Evolutionary conservation across 2,797 vertebrate genomes (phyloP).

Genomic region (Aphelocoma californica): DNA sequence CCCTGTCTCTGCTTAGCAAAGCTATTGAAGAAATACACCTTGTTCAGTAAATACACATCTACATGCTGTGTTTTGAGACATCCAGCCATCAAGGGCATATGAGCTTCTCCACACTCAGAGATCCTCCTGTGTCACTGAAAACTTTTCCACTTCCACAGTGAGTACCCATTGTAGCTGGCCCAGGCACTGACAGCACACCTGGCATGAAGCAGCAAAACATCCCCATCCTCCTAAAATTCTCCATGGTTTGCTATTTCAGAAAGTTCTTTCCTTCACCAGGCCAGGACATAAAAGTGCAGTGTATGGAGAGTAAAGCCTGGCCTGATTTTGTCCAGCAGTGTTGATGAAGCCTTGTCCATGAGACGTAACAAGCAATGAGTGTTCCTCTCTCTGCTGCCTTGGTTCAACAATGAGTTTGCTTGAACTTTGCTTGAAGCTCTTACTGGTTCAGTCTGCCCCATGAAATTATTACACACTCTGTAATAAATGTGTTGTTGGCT

Average conservation of each 20-base stretch:
- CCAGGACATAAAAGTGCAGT: not conserved
- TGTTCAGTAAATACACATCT: not conserved
- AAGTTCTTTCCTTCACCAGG: not conserved
- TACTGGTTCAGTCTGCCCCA: not conserved
- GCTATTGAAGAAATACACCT: not conserved
- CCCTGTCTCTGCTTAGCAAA: not conserved
- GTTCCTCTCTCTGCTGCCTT: not conserved
- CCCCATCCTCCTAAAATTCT: not conserved
- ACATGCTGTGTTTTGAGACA: not conserved
- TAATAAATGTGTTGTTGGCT: too few relatives aligned
- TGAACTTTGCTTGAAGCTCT: not conserved
- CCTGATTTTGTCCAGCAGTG: constrained; percentile 33
- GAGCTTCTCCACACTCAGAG: not conserved
- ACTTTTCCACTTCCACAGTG: not conserved
- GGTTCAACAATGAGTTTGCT: not conserved
- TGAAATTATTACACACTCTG: not conserved
- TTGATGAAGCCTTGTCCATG: not conserved
- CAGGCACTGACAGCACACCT: accelerated
- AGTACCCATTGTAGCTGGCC: not conserved
- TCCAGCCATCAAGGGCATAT: not conserved
- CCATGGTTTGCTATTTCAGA: not conserved
- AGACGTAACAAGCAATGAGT: constrained; percentile 7
- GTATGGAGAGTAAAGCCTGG: not conserved
- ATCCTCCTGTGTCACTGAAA: not conserved
- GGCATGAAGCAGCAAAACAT: not conserved